Conservation (phyloP, 2,888 invertebrate genomes). For the Galeopsomyia nigrocyanea region DNA sequence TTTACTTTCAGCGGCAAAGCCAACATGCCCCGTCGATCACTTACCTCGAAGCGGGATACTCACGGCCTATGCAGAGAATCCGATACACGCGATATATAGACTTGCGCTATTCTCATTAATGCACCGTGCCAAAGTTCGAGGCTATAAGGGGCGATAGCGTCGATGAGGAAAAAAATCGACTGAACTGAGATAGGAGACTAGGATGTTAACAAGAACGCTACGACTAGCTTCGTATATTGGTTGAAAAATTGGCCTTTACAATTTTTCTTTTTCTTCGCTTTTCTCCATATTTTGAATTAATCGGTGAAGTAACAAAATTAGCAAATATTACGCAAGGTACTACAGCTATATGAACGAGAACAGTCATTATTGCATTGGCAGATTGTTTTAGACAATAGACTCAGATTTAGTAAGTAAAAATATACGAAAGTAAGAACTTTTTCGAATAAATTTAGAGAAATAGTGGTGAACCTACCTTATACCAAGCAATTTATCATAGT, state of each 20-base stretch:
- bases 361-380: too few relatives aligned
- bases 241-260: conserved; percentile 8
- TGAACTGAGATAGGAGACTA: neutral
- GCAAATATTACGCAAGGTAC: too few relatives aligned
- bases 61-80: neutral
- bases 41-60: neutral
- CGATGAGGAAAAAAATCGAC: conserved; percentile 1
- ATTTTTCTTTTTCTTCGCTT: neutral
- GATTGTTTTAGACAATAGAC: too few relatives aligned
- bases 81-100: conserved; percentile 22
- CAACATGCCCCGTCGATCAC: neutral
- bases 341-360: too few relatives aligned
- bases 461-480: too few relatives aligned
- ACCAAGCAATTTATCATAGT: too few relatives aligned
- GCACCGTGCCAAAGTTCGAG: neutral
- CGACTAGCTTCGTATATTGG: conserved; percentile 5
- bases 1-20: neutral
- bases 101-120: conserved; percentile 28
- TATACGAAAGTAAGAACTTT: too few relatives aligned
- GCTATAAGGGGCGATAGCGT: neutral
- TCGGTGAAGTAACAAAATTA: too few relatives aligned
- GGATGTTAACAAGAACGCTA: conserved; percentile 24
- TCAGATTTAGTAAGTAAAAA: too few relatives aligned
- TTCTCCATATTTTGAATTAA: too few relatives aligned
- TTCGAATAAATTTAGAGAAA: too few relatives aligned